A percentile compares a stretch with the other conserved stretches of the same genome.
These are phyloP conservation scores for Columbina picui DNA, from an alignment of 2,113 vertebrate species.

Conservation along the genomic window DNA sequence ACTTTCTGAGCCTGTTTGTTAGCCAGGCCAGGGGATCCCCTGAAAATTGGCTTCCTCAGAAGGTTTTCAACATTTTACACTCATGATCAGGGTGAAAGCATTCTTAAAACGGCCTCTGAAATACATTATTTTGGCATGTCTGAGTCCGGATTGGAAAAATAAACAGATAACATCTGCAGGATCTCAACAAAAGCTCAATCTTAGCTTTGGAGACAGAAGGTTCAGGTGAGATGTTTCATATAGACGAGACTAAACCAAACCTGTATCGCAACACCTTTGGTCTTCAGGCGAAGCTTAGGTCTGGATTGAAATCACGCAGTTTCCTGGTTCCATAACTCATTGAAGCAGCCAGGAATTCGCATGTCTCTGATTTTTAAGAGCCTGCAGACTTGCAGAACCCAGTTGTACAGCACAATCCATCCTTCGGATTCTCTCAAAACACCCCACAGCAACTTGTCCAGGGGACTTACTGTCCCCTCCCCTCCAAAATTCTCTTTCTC, in stretches of 20 bases:
- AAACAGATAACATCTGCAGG: neutral
- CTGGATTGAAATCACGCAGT: neutral
- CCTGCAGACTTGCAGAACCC: neutral
- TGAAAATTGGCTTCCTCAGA: neutral
- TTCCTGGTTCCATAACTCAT: neutral
- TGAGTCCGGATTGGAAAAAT: neutral
- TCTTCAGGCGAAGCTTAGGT: neutral
- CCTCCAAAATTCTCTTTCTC: neutral
- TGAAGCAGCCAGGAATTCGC: neutral
- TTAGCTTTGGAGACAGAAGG: neutral
- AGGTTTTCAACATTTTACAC: neutral
- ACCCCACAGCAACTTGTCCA: neutral
- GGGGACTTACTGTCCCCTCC: neutral
- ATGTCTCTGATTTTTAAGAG: rapidly evolving
- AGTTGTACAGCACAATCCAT: neutral
- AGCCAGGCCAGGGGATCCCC: neutral
- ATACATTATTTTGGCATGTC: neutral
- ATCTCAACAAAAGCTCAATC: neutral
- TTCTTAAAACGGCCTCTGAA: neutral
- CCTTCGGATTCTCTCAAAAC: neutral
- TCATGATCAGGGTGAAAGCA: neutral
- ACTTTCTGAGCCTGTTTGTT: neutral
- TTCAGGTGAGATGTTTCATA: neutral
- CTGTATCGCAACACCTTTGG: neutral
- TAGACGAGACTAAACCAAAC: neutral